These are phyloP conservation scores for Thamnophis sirtalis DNA, from an alignment of 2,113 vertebrate species.

Conservation along the genomic window DNA sequence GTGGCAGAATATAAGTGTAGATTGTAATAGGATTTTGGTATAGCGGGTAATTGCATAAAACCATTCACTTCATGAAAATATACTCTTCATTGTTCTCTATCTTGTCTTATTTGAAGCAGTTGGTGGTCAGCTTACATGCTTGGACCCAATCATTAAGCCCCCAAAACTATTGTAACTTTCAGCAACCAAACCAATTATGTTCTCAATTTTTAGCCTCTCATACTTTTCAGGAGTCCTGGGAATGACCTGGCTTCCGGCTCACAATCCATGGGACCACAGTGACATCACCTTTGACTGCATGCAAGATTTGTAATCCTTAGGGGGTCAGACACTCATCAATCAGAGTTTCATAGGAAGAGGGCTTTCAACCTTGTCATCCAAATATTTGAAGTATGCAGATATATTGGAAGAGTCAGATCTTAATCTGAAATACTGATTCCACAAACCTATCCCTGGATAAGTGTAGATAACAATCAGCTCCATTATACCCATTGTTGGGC, in stretches of 20 bases:
- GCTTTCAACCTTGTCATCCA: neutral
- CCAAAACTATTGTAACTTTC: neutral
- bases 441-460: neutral
- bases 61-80: neutral
- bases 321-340: neutral
- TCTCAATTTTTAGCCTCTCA: neutral
- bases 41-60: neutral
- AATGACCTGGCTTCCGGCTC: neutral
- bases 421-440: neutral
- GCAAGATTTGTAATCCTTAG: neutral
- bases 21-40: neutral
- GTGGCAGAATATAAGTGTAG: neutral
- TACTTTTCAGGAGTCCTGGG: neutral
- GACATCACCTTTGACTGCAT: neutral
- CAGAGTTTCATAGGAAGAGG: neutral
- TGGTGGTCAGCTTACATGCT: neutral
- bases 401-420: neutral
- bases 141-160: neutral
- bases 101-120: neutral
- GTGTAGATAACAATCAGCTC: neutral
- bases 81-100: neutral
- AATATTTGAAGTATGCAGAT: neutral
- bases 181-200: neutral
- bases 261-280: neutral
- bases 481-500: neutral